Base-by-base conservation (phyloP, 2,888 invertebrate species). In the Lasioglossum malachurum region DNA sequence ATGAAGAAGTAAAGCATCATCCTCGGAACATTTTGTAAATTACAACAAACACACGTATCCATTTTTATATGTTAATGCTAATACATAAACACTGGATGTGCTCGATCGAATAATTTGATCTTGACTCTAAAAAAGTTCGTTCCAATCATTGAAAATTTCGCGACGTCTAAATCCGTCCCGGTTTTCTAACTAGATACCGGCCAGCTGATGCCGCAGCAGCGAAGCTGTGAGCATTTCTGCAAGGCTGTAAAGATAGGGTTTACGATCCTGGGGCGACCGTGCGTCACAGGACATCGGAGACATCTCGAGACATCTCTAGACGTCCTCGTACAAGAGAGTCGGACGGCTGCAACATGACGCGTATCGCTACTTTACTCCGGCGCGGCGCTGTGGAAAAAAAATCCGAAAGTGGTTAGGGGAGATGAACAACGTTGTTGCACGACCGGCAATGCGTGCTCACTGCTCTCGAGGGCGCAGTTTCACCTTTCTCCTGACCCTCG, bases 241-340 rank as follows among this genome's bases (percentile, higher is more conserved):
- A 35, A 67, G 86, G 84, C 90, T 91, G 84, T 91, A 92, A 92
- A 92, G 91, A 90, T 91, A 92, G 90, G 80, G 90, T 92, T 92
- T 92, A 92, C 87, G 87, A 83, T 78, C 81, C 86, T 76, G 60
- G 41, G 60, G 87, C 80, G 83, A 80, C 83, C 60, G 78, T 82
- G 82, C 83, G 72, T 87, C 81, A 80, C 49, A 67, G 69, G 81
- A 82, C 67, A 72, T 84, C 83, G 75, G 69, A 79, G 78, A 74
- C 57, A 35, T 69, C 60, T 8, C 14, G 23, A 41, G 76, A 79
- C 53, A 64, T 53, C 53, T 53, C 53, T 23, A 23, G 53, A 53
- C 53, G 53, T 86, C 78, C 81, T 77, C 44, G 60, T 7, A 69
- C 64, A 38, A 71, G 67, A 49, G 49, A 73, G 46, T 35, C 31